Conservation (phyloP, 37 sponge, comb jelly and placozoan genomes). For the Eunapius fragilis region DNA sequence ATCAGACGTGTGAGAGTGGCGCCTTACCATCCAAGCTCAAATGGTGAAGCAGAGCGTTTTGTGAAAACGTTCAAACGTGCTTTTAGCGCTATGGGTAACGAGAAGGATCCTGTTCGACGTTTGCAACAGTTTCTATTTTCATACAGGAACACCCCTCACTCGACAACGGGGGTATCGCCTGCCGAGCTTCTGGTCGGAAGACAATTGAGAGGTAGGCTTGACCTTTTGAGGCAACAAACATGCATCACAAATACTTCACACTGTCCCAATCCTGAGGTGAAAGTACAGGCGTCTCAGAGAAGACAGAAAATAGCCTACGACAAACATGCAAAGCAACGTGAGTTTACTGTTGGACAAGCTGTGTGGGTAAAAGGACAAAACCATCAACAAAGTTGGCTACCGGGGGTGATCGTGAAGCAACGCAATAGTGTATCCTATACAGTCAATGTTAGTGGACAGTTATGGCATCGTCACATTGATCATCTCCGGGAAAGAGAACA, state of each 20-base stretch:
- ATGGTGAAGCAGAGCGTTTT: conserved; percentile 37
- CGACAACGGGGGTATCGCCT: too few species aligned
- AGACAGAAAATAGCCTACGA: neutral
- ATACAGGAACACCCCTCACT: too few species aligned
- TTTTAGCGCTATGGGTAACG: neutral
- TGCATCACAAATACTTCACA: neutral
- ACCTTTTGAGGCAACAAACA: neutral
- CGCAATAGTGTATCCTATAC: neutral
- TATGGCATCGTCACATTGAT: neutral
- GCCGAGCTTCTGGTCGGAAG: too few species aligned
- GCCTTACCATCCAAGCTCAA: conserved; percentile 40
- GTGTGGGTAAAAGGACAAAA: neutral
- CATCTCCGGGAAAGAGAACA: neutral
- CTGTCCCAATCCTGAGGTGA: neutral
- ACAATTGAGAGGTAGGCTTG: neutral
- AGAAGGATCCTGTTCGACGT: neutral
- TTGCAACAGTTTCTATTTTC: neutral
- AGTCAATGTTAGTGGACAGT: neutral
- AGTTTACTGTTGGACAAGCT: neutral
- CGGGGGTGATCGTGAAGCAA: neutral
- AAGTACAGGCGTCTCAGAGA: neutral
- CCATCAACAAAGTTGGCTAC: too few species aligned
- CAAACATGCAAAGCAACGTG: neutral
- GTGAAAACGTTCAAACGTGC: conserved; percentile 32
- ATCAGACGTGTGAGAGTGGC: conserved; percentile 21